Evolutionary conservation across 1,140 invertebrate genomes (phyloP).

Genomic region (Mizuhopecten yessoensis): DNA sequence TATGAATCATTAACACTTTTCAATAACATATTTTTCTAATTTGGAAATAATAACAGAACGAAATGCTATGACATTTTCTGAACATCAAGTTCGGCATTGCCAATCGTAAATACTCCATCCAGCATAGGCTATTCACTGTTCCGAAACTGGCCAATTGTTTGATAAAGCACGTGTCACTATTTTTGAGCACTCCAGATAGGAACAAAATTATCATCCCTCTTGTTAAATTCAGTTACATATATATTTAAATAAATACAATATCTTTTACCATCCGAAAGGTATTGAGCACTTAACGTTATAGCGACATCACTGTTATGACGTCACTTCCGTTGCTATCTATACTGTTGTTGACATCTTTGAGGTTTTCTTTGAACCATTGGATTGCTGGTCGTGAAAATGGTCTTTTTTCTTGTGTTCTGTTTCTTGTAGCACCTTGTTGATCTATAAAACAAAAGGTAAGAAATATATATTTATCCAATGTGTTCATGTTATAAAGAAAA

Average conservation of each 20-base stretch:
- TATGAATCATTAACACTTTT: too few species aligned
- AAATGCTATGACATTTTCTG: too few species aligned
- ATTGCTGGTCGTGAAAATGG: not conserved
- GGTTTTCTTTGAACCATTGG: not conserved
- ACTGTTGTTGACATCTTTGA: not conserved
- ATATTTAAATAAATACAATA: not conserved
- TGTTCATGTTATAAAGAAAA: too few species aligned
- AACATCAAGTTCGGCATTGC: too few species aligned
- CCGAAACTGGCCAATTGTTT: not conserved
- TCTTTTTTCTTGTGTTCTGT: not conserved
- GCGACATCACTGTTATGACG: not conserved
- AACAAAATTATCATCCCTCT: not conserved
- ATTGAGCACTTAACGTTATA: not conserved
- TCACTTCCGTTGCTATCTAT: not conserved
- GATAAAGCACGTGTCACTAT: not conserved
- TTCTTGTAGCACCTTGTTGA: constrained; percentile 3
- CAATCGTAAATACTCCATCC: too few species aligned
- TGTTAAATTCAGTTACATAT: too few species aligned
- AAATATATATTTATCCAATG: not conserved
- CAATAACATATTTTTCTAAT: too few species aligned
- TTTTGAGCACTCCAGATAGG: not conserved
- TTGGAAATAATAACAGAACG: too few species aligned
- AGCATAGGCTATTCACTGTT: too few species aligned
- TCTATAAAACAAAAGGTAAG: not conserved
- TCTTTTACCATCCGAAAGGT: not conserved